A percentile compares a stretch with the other conserved stretches of the same genome.
phyloP scores from a whole-genome alignment of 2,113 vertebrate genomes.

The Turnix velox region DNA sequence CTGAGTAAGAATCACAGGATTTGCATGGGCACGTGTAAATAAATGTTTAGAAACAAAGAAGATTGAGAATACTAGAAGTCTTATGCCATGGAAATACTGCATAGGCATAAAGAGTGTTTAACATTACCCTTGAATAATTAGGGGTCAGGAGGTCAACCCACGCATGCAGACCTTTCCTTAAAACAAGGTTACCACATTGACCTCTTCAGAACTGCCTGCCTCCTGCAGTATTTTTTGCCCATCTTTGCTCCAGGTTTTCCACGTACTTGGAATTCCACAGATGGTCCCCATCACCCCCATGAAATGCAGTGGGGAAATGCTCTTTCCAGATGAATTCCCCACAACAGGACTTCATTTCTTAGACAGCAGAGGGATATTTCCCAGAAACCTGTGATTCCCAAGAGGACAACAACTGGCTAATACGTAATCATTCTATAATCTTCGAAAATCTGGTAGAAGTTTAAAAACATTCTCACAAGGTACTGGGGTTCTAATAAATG shows the following conservation, averaged over 20 bases:
- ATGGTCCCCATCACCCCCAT: conserved; percentile 62
- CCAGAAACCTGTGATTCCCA: conserved; percentile 58
- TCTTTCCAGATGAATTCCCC: conserved; percentile 74
- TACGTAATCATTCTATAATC: conserved; percentile 46
- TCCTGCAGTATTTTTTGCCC: conserved; percentile 49
- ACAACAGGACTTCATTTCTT: conserved; percentile 68
- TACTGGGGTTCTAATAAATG: not conserved
- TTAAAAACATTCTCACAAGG: conserved; percentile 7
- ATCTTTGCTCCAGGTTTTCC: conserved; percentile 55
- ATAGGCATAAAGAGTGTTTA: not conserved
- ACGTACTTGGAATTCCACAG: conserved; percentile 68
- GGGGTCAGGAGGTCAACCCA: conserved; percentile 17
- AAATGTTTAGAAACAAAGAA: not conserved
- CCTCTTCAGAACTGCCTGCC: conserved; percentile 36
- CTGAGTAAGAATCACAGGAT: not conserved
- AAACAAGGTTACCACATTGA: conserved; percentile 23
- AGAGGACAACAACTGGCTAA: conserved; percentile 36
- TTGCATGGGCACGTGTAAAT: not conserved
- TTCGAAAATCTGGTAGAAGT: conserved; percentile 4
- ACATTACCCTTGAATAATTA: not conserved
- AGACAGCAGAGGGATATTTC: conserved; percentile 62
- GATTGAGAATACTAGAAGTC: not conserved
- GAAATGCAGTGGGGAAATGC: conserved; percentile 24
- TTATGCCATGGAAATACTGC: not conserved
- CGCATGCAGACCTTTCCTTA: not conserved